Evolutionary conservation across 2,113 vertebrate species (phyloP), one percentile per base, ranked within the genome.

Genomic region (Pogonocichla stellata): DNA sequence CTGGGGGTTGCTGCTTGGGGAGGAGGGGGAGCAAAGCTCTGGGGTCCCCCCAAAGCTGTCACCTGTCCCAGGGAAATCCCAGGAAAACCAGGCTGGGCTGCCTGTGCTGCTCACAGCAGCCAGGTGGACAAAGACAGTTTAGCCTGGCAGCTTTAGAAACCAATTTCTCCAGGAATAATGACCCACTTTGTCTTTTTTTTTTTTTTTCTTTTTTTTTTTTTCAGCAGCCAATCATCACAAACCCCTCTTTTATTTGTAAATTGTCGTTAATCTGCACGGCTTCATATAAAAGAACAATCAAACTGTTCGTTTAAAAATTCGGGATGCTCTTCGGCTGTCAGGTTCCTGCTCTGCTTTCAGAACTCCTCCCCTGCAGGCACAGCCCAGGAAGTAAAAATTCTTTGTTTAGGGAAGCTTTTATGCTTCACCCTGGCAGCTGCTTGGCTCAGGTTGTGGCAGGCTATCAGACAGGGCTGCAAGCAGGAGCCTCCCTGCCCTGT

Each of bases 371-470:
- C 97, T 95, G 94, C 88, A 91, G 97, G 96, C 95, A 96, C 90
- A 92, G 95, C 67, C 89, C 87, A 96, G 96, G 90, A 98, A 98
- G 97, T 81, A 97, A 93, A 79, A 97, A 85, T 71, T 88, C 97
- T 98, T 97, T 98, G 97, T 98, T 97, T 94, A 82, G 95, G 19
- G 69, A 89, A 74, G 82, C 97, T 95, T 98, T 98, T 90, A 69
- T 97, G 90, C 73, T 75, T 96, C 94, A 47, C 69, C 62, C 91
- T 78, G 94, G 97, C 98, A 98, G 97, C 97, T 98, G 97, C 96
- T 91, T 85, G 78, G 92, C 96, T 97, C 92, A 56, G 88, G 97
- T 80, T 73, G 91, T 93, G 91, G 95, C 95, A 95, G 42, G 61
- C 75, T 42, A 83, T 97, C 96, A 98, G 93, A 81, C 71, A 54